A percentile compares a stretch with the other conserved stretches of the same genome.
Evolutionary conservation across 2,113 vertebrate species (phyloP).

Genomic region (Carassius gibelio): DNA sequence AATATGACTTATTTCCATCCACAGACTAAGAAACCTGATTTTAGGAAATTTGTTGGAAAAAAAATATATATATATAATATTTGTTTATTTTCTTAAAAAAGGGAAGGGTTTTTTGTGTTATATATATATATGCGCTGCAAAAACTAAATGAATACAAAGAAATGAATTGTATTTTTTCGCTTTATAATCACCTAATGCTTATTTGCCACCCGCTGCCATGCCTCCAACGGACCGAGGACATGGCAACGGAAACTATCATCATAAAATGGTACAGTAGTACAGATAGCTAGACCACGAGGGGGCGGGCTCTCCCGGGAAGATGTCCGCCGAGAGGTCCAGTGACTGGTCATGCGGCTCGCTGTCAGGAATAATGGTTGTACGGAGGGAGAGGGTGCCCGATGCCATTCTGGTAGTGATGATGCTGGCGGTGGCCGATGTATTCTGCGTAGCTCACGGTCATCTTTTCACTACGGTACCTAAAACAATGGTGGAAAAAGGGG

Average conservation of each 20-base stretch:
- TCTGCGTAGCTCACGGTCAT: constrained; percentile 99
- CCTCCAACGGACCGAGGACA: constrained; percentile 79
- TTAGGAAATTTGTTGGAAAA: constrained; percentile 71
- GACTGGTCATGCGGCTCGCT: constrained; percentile 99
- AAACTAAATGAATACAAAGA: constrained; percentile 81
- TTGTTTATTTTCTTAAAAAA: constrained; percentile 54
- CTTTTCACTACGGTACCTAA: constrained; percentile 99
- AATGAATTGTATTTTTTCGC: constrained; percentile 66
- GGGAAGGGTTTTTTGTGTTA: constrained; percentile 57
- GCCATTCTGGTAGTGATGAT: constrained; percentile 99
- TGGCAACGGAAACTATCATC: constrained; percentile 99
- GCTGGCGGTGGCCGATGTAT: constrained; percentile 97
- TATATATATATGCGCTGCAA: constrained; percentile 85
- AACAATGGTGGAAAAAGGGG: constrained; percentile 43
- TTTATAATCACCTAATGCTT: constrained; percentile 77
- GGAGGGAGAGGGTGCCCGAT: constrained; percentile 97
- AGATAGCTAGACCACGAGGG: constrained; percentile 99
- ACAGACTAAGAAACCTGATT: constrained; percentile 89
- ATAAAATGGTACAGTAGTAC: constrained; percentile 99
- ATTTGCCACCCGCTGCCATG: constrained; percentile 93
- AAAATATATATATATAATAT: not conserved
- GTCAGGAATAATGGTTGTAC: constrained; percentile 99
- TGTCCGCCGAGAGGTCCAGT: constrained; percentile 98
- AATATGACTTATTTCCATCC: constrained; percentile 86
- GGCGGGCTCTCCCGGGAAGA: constrained; percentile 98